Base-by-base conservation (phyloP, 2,797 vertebrate genomes). In the Manis pentadactyla region DNA sequence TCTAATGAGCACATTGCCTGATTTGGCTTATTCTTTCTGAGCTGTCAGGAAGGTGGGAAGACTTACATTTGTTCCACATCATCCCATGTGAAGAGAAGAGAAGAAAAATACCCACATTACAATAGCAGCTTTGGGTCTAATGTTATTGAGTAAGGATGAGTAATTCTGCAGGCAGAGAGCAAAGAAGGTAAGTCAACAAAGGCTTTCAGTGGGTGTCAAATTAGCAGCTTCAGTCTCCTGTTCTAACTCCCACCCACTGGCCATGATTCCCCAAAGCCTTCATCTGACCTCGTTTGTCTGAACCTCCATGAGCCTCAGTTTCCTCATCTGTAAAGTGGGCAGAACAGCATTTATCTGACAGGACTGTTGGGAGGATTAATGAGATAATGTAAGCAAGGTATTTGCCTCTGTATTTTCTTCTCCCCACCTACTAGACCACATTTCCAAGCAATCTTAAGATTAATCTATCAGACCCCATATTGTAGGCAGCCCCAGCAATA, bases 41-140 rank as follows among this genome's bases (percentile, higher is more conserved):
- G 53, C 46, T 89, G 37, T 84, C 74, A 96, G 84, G 66, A 94
- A 90, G 64, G 81, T 59, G 66, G 75, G 82, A 85, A 96, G 61
- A 42, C 25, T 93, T 97, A 63, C 46, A 75, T 63, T 68, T 86
- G 42, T 29, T 71, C 81, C 61, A 66, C 2, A 34, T 75, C 37
- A 92, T 85, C 57, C 34, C 14, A 73, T 29, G 10, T 31, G 66
- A 75, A 73, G 77, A 63, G 87, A 83, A 55, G 77, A 95, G 27
- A 79, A 93, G 66, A 90, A 95, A 68, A 93, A 92, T 8, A 51
- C 11, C 51, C 14, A 53, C 29, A 21, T 75, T 68, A 39, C 66
- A 82, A 68, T n/a, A 82, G 59, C 69, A 27, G 89, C n/a, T 75
- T 86, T 63, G 31, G 31, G 9, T 46, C 68, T 90, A 29, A 34